Evolutionary conservation across 2,888 invertebrate species (phyloP), one percentile per base, ranked within the genome.

Genomic region (Noctua fimbriata): DNA sequence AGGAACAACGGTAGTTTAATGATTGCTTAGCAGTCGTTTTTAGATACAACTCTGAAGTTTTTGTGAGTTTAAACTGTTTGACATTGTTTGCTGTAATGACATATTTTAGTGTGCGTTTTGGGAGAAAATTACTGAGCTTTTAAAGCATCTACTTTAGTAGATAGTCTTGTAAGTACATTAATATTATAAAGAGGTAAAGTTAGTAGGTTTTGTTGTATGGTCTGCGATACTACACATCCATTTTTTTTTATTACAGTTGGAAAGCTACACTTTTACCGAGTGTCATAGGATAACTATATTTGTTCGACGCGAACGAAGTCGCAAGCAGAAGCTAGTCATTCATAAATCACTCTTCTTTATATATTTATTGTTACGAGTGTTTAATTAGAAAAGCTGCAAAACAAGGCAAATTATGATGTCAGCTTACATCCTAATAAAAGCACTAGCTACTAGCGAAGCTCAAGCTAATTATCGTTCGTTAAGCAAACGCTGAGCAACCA

Each of bases 1-100:
- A 41, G 74, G 52, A 69, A 63, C 82, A 87, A 82, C 82, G 73
- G 89, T 86, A 81, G 76, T 79, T 73, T 87, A 79, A 87, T 83
- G 85, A 88, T 88, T 87, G 88, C 87, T 79, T 82, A 67, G 73
- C 69, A 71, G 76, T 81, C 67, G 86, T 28, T 73, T 75, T 73
- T 44, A 67, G 65, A 71, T 60, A 74, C 52, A 65, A 66, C 12
- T 58, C 55, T 24, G 24, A 69, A 69, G 73, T 76, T 82, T 76
- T 76, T 82, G 36, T 74, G 28, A 63, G 65, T 82, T 77, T 69
- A 86, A 83, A 83, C 66, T 75, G 76, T 73, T 80, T 86, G 85
- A 74, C 83, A 86, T 44, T 67, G 66, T 60, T 76, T 12, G 28
- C 52, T 47, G 69, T 79, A 86, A 86, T 87, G 80, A 76, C 73